phyloP scores from a whole-genome alignment of 1,140 invertebrate species.

The Coenobita brevimanus region DNA sequence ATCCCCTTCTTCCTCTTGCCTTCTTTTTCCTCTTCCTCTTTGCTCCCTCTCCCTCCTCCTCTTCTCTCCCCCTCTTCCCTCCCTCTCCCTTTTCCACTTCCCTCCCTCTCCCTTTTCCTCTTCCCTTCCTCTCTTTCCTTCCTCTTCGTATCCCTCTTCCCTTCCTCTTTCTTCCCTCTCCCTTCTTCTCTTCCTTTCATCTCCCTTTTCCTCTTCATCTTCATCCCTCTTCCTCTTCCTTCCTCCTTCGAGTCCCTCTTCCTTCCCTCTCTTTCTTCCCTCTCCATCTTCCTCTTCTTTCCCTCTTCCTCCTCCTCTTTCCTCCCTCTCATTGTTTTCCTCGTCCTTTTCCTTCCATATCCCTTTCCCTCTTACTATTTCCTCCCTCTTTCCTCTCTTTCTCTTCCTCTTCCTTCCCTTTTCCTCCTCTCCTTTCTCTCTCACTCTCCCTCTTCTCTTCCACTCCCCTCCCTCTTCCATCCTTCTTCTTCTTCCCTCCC shows the following conservation, averaged over 20 bases:
- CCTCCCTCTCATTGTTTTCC: too few species aligned
- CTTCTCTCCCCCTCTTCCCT: too few species aligned
- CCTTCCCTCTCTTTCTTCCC: background rate
- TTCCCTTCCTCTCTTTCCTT: background rate
- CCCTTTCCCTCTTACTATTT: background rate
- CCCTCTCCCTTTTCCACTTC: background rate
- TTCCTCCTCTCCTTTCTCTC: background rate
- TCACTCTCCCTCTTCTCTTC: background rate
- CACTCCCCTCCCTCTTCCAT: background rate
- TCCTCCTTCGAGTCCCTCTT: background rate
- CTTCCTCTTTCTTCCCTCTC: background rate
- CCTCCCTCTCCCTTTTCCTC: background rate
- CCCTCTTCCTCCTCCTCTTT: too few species aligned
- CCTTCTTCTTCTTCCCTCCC: background rate
- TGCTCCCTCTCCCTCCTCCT: background rate
- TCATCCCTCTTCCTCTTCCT: background rate
- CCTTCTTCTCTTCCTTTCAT: too few species aligned
- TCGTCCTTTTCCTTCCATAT: too few species aligned
- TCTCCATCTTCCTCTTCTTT: background rate
- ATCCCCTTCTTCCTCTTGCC: background rate
- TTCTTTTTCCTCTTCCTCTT: too few species aligned
- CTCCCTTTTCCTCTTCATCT: too few species aligned
- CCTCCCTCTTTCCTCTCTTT: background rate
- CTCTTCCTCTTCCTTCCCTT: slow-evolving; percentile 3
- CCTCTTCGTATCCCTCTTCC: background rate